Evolutionary conservation across 2,113 vertebrate species (phyloP).

Genomic region (Holacanthus passer): DNA sequence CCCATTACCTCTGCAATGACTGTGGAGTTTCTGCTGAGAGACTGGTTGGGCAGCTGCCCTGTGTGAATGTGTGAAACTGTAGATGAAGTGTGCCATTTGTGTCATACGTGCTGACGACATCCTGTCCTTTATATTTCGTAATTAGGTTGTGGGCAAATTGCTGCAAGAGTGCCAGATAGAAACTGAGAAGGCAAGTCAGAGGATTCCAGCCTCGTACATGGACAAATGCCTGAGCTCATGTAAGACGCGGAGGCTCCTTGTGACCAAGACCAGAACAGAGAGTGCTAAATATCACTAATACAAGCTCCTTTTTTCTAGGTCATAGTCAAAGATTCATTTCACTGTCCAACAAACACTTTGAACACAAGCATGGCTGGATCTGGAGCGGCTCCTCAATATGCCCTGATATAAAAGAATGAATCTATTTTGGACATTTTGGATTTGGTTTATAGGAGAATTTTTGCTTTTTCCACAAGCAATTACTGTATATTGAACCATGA

Average conservation of each 20-base stretch:
- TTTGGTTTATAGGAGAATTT: not conserved
- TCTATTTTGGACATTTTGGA: not conserved
- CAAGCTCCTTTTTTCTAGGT: slow-evolving; percentile 3
- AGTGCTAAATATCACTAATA: slow-evolving; percentile 12
- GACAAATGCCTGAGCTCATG: slow-evolving; percentile 22
- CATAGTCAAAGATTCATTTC: not conserved
- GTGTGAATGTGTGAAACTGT: slow-evolving; percentile 5
- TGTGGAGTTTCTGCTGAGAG: slow-evolving; percentile 40
- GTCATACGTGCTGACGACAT: slow-evolving; percentile 11
- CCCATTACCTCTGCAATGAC: slow-evolving; percentile 40
- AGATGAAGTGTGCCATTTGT: not conserved
- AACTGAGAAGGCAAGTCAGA: not conserved
- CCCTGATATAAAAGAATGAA: not conserved
- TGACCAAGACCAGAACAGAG: not conserved
- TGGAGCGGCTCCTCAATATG: not conserved
- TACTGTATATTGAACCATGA: not conserved
- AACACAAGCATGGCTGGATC: not conserved
- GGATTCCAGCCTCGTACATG: not conserved
- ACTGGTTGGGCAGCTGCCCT: slow-evolving; percentile 10
- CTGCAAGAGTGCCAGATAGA: not conserved
- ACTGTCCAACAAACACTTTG: not conserved
- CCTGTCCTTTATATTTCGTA: slow-evolving; percentile 16
- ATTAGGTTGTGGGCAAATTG: slow-evolving; percentile 23
- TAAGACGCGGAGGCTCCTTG: slow-evolving; percentile 10
- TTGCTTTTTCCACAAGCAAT: not conserved